Conservation (phyloP, 2,797 vertebrate species). For the Cyprinella venusta region DNA sequence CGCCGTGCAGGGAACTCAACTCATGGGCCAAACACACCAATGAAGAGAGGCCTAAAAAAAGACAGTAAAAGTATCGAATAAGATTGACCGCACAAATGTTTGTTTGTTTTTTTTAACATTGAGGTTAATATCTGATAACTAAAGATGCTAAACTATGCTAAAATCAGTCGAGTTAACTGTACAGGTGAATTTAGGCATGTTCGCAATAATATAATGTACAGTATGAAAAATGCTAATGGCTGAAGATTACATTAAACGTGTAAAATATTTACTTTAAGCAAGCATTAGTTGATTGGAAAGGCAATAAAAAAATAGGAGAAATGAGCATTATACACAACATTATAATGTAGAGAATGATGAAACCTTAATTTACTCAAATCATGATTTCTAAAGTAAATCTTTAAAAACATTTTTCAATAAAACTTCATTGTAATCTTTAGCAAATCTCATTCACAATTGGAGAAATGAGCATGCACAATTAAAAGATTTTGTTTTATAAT, state of each 20-base stretch:
- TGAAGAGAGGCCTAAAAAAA: conserved; percentile 4
- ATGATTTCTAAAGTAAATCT: neutral
- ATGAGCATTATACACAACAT: neutral
- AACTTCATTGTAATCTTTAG: neutral
- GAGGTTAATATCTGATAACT: neutral
- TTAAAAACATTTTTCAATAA: neutral
- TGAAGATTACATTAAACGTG: neutral
- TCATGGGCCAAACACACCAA: neutral
- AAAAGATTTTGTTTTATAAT: too few species aligned
- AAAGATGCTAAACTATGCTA: neutral
- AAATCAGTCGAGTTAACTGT: neutral
- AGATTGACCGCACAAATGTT: conserved; percentile 6
- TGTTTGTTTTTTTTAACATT: neutral
- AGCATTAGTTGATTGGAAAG: neutral
- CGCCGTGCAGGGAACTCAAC: neutral
- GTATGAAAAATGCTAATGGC: neutral
- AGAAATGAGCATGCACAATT: neutral
- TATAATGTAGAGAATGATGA: neutral
- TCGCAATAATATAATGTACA: neutral
- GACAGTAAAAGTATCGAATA: conserved; percentile 11
- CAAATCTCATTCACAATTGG: neutral
- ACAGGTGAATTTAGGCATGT: neutral
- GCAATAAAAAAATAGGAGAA: neutral
- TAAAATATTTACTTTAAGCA: neutral
- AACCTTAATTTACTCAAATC: neutral